These are phyloP conservation scores for Aegotheles bennettii DNA, from an alignment of 2,113 vertebrate genomes.

Conservation along the genomic window DNA sequence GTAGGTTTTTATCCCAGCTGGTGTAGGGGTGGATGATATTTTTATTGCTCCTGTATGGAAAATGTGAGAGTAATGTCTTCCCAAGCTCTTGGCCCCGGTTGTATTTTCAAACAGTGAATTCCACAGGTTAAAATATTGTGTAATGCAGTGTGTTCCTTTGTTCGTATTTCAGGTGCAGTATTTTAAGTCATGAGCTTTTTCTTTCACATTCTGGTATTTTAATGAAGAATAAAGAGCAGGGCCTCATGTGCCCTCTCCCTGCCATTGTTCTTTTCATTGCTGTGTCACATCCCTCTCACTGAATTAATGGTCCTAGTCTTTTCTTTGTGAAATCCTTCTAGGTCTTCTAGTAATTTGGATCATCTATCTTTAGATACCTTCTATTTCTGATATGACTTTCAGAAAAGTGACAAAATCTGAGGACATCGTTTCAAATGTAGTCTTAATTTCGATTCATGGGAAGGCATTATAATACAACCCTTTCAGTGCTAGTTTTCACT, in stretches of 20 bases:
- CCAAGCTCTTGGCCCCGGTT: background rate
- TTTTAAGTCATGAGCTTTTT: constrained; percentile 22
- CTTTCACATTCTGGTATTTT: background rate
- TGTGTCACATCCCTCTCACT: background rate
- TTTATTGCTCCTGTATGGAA: constrained; percentile 53
- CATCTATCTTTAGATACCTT: constrained; percentile 8
- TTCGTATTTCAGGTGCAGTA: background rate
- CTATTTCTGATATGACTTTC: constrained; percentile 1
- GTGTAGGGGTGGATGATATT: constrained; percentile 59
- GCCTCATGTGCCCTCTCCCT: background rate
- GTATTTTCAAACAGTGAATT: constrained; percentile 18
- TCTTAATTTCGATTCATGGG: background rate
- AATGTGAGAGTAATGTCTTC: constrained; percentile 43
- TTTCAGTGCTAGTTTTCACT: background rate
- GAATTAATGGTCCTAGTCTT: constrained; percentile 7
- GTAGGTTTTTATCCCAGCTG: constrained; percentile 56
- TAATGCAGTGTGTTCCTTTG: background rate
- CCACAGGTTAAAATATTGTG: background rate
- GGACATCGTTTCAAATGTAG: background rate
- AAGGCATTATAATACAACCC: background rate
- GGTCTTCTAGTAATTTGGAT: constrained; percentile 22
- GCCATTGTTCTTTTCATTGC: constrained; percentile 32
- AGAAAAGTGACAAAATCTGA: constrained; percentile 28
- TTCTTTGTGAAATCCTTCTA: constrained; percentile 4
- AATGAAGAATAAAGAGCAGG: background rate